Evolutionary conservation across 2,113 vertebrate species (phyloP), one percentile per base, ranked within the genome.

Genomic region (Grantiella picta): DNA sequence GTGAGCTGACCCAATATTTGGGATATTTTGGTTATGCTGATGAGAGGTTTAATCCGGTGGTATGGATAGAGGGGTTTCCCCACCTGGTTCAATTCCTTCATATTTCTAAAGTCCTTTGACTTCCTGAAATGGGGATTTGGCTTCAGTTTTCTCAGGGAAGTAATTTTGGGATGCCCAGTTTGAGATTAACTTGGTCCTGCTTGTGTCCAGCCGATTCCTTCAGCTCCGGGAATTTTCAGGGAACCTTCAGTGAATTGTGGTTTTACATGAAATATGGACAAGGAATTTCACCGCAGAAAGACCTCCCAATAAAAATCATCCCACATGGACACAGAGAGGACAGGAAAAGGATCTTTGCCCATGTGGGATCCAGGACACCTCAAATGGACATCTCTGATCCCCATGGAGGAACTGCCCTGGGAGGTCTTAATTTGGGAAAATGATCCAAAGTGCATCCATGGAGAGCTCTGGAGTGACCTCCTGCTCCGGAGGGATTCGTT

Each of bases 391-490:
- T 7, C 24, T 57, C 45, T 20, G 65, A 23, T 35, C 82, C 85
- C 33, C 42, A 3, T 1, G 54, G 45, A 61, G 14, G 40, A 25
- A 5, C 1, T 1, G 24, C 72, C 5, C 16, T 10, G 4, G 1
- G 13, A 7, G 15, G 1, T 45, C 47, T 21, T 52, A 12, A 2
- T 14, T 16, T 1, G 45, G 33, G 17, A 65, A 29, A 71, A 71
- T 8, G 9, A 28, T n/a, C 66, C 52, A 33, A 21, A 47, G 63
- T 1, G 12, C 9, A 9, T 7, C 29, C n/a, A 1, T 49, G 50
- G 50, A 27, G 35, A 57, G 44, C 9, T 42, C 36, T 15, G 33
- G 22, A 45, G 14, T 0, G 8, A 35, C 22, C 21, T 70, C 36
- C 42, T 40, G 33, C 25, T 91, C 31, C 45, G 14, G 31, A 25